Evolutionary conservation across 2,113 vertebrate genomes (phyloP).

Genomic region (Andinoacara biseriatus): DNA sequence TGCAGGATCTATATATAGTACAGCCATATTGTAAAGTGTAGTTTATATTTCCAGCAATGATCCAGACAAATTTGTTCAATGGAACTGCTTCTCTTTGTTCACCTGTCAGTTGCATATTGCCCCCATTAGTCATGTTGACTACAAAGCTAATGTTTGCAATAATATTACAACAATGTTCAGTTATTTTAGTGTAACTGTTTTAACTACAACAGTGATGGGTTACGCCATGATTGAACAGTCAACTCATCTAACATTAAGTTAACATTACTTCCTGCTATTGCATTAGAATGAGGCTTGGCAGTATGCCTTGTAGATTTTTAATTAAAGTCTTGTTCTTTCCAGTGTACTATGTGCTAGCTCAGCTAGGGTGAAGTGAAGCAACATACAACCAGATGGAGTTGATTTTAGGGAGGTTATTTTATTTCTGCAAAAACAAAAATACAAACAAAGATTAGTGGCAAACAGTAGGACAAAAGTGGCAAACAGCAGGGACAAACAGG

Average conservation of each 20-base stretch:
- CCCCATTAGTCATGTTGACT: slow-evolving; percentile 7
- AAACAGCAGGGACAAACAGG: background rate
- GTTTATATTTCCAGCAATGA: background rate
- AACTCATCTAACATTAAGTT: background rate
- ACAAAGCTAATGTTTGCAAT: background rate
- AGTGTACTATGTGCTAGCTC: background rate
- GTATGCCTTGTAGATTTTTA: background rate
- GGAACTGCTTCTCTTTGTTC: background rate
- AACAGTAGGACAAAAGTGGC: background rate
- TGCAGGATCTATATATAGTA: slow-evolving; percentile 23
- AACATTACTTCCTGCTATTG: slow-evolving; percentile 7
- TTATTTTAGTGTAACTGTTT: background rate
- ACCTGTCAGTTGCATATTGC: slow-evolving; percentile 7
- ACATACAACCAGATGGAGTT: background rate
- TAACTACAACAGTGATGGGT: slow-evolving; percentile 5
- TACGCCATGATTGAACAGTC: slow-evolving; percentile 1
- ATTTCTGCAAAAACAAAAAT: background rate
- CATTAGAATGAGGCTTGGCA: background rate
- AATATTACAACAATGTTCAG: slow-evolving; percentile 1
- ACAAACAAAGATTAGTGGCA: background rate
- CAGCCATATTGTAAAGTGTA: slow-evolving; percentile 1
- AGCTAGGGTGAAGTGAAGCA: slow-evolving; percentile 10
- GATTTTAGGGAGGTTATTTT: background rate
- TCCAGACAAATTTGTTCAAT: slow-evolving; percentile 4
- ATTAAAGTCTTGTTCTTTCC: background rate